phyloP scores from a whole-genome alignment of 1,140 invertebrate genomes.

The Drosophila leontia region DNA sequence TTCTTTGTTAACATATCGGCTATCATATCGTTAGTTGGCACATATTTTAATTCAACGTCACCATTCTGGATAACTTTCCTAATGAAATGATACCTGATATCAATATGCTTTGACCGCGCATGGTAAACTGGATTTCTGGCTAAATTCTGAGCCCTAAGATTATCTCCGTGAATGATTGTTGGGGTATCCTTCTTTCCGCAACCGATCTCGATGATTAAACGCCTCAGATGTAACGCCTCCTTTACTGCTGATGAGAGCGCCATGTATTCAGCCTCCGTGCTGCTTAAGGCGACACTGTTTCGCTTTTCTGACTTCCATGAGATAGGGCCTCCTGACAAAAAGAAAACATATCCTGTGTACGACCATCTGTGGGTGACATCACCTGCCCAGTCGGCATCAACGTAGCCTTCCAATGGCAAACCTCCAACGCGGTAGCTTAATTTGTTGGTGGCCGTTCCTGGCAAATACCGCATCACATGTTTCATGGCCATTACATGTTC shows the following conservation, averaged over 20 bases:
- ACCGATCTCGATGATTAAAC: background rate
- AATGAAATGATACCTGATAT: background rate
- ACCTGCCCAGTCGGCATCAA: constrained; percentile 80
- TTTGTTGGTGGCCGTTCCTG: constrained; percentile 3
- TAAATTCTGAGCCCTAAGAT: background rate
- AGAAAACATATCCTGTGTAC: constrained; percentile 57
- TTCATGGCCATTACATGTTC: background rate
- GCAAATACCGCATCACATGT: constrained; percentile 5
- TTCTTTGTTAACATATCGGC: too few relatives aligned
- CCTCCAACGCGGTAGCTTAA: background rate
- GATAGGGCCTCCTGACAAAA: constrained; percentile 42
- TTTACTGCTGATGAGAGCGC: constrained; percentile 52
- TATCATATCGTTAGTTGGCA: background rate
- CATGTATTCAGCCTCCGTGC: constrained; percentile 79
- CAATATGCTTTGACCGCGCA: too few relatives aligned
- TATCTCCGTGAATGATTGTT: background rate
- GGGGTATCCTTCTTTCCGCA: too few relatives aligned
- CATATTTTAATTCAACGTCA: background rate
- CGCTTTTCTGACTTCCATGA: constrained; percentile 81
- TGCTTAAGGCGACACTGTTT: constrained; percentile 61
- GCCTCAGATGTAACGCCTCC: constrained; percentile 22
- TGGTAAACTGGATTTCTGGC: background rate
- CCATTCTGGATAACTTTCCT: background rate
- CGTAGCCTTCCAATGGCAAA: background rate
- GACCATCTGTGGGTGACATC: constrained; percentile 66